Evolutionary conservation across 2,113 vertebrate genomes (phyloP).

Genomic region (Pollimyrus isidori): DNA sequence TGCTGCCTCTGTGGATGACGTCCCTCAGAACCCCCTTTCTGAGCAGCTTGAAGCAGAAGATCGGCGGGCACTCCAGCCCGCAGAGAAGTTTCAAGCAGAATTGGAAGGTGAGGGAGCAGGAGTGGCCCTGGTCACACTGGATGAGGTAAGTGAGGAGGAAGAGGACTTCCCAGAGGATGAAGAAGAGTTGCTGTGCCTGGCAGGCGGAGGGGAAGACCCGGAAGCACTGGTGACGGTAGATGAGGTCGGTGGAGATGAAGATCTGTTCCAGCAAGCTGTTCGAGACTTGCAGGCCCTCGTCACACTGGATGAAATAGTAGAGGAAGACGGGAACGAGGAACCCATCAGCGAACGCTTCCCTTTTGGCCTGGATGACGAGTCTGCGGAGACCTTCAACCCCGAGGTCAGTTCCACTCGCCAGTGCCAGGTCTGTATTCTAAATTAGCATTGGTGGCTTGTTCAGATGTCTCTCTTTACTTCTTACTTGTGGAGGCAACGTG

Average conservation of each 20-base stretch:
- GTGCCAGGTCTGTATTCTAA: background rate
- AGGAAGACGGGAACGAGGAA: slow-evolving; percentile 53
- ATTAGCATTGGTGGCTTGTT: background rate
- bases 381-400: slow-evolving; percentile 31
- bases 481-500: background rate
- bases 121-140: slow-evolving; percentile 64
- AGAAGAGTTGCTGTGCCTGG: slow-evolving; percentile 41
- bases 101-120: background rate
- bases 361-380: slow-evolving; percentile 30
- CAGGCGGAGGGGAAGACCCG: slow-evolving; percentile 17
- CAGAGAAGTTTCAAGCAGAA: background rate
- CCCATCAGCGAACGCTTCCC: background rate
- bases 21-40: background rate
- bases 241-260: slow-evolving; percentile 47
- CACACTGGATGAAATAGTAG: slow-evolving; percentile 48
- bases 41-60: background rate
- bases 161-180: slow-evolving; percentile 61
- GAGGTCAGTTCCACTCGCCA: slow-evolving; percentile 40
- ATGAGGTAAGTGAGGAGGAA: slow-evolving; percentile 79
- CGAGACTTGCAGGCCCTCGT: slow-evolving; percentile 43
- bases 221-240: slow-evolving; percentile 51
- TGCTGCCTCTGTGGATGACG: background rate
- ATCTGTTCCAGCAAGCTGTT: slow-evolving; percentile 14
- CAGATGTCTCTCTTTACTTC: background rate
- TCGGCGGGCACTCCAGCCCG: background rate